Conservation (phyloP, 2,113 vertebrate genomes). For the Euleptes europaea region DNA sequence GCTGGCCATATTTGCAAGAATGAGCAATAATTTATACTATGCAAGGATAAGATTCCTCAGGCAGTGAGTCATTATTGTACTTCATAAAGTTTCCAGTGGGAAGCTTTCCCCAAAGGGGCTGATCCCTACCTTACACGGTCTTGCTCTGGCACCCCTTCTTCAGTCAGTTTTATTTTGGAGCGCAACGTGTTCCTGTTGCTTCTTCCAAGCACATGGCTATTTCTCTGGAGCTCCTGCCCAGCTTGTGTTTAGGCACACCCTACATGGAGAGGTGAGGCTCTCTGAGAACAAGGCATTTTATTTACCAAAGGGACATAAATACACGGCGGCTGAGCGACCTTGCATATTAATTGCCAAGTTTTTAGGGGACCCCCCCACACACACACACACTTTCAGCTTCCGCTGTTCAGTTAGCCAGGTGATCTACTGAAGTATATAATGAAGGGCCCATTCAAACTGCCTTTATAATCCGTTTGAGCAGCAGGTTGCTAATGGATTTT, state of each 20-base stretch:
- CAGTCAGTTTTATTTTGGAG: conserved; percentile 53
- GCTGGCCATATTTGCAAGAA: conserved; percentile 72
- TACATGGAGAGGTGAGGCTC: conserved; percentile 45
- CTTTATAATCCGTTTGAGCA: too few relatives aligned
- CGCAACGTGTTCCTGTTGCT: conserved; percentile 62
- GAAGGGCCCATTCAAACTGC: too few relatives aligned
- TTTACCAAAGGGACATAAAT: conserved; percentile 12
- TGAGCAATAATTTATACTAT: conserved; percentile 78
- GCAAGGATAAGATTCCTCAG: conserved; percentile 76
- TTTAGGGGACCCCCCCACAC: conserved; percentile 32
- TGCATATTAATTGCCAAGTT: conserved; percentile 29
- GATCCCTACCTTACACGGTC: conserved; percentile 78
- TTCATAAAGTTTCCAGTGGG: conserved; percentile 76
- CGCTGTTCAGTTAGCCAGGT: conserved; percentile 34
- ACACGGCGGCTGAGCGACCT: conserved; percentile 29
- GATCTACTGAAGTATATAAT: not conserved
- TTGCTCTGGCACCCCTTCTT: conserved; percentile 47
- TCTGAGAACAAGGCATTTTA: not conserved
- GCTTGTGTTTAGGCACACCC: conserved; percentile 66
- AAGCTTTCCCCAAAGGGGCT: conserved; percentile 69
- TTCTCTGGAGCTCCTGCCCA: conserved; percentile 49
- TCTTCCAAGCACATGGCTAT: conserved; percentile 63
- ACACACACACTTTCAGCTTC: conserved; percentile 51
- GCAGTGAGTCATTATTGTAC: conserved; percentile 74
- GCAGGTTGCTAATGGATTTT: too few relatives aligned